Base-by-base conservation (phyloP, 2,113 vertebrate genomes). In the Pelecanus crispus region DNA sequence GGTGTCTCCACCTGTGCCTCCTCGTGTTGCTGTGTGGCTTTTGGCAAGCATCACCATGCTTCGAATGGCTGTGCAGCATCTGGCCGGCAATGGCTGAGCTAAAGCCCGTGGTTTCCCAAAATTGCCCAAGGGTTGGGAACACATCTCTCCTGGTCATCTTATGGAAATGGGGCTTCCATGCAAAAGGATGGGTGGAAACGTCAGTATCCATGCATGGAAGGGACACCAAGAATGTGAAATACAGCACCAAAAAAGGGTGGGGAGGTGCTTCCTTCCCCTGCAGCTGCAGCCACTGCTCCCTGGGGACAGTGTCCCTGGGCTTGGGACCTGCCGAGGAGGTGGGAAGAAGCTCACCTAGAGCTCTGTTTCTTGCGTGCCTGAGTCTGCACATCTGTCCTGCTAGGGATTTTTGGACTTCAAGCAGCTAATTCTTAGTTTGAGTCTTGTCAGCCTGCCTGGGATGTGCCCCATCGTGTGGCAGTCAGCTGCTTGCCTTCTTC, bases 201-300 rank as follows among this genome's bases (percentile, higher is more conserved):
- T 10, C 72, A 66, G n/a, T 36, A 15, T 34, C 55, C 31, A 1
- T 19, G 14, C 13, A 7, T 12, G 77, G 61, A 31, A 90, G 53
- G 32, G 67, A n/a, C 78, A 82, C 32, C 28, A 16, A 13, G 32
- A 68, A 63, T 19, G 49, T 55, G 66, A 89, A 89, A 38, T 72
- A n/a, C 34, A 58, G 58, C 92, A 68, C 78, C 70, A n/a, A 59
- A 65, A 73, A 25, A 11, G 19, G 47, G 20, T 32, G 53, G 49
- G 89, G 66, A 88, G 78, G 6, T 65, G 42, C 36, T 90, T 88
- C 87, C 82, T 90, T 92, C 66, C 77, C 62, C 45, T 72, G 81
- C 72, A 80, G 72, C 85, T 52, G 45, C 81, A 72, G 79, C 65
- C 73, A 5, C 5, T 79, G 80, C 77, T 85, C 78, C 49, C 63